Evolutionary conservation across 2,113 vertebrate species (phyloP).

Genomic region (Amphiprion percula): DNA sequence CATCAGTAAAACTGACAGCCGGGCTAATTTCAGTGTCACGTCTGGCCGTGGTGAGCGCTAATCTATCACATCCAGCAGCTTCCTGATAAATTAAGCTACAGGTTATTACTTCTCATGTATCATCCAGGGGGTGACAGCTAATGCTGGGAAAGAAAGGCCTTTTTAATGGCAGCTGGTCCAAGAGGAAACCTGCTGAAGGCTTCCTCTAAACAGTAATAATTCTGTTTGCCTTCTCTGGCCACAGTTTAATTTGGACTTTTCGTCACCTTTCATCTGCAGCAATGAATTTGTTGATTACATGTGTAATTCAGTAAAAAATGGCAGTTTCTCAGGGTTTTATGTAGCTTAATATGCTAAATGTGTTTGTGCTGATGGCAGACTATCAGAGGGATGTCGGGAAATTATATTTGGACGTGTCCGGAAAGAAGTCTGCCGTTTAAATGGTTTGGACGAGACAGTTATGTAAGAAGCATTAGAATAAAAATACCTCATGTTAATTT

Average conservation of each 20-base stretch:
- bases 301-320: background rate
- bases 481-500: constrained; percentile 27
- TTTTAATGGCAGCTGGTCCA: constrained; percentile 58
- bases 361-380: background rate
- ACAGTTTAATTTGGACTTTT: background rate
- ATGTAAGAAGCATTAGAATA: constrained; percentile 54
- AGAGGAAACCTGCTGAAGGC: constrained; percentile 27
- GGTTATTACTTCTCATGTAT: constrained; percentile 72
- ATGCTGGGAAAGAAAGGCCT: constrained; percentile 43
- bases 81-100: constrained; percentile 62
- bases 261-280: constrained; percentile 8
- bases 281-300: constrained; percentile 7
- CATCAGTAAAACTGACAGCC: constrained; percentile 41
- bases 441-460: constrained; percentile 35
- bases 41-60: constrained; percentile 8
- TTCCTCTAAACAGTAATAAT: constrained; percentile 37
- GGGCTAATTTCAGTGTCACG: constrained; percentile 55
- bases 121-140: constrained; percentile 61
- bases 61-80: constrained; percentile 53
- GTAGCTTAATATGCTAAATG: constrained; percentile 9
- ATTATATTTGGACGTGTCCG: constrained; percentile 6
- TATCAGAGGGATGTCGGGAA: no score
- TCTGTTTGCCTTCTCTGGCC: constrained; percentile 19
- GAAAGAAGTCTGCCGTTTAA: constrained; percentile 39
- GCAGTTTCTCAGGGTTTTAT: background rate